These are phyloP conservation scores for Antheraea assamensis DNA, from an alignment of 2,888 invertebrate species.

Conservation along the genomic window DNA sequence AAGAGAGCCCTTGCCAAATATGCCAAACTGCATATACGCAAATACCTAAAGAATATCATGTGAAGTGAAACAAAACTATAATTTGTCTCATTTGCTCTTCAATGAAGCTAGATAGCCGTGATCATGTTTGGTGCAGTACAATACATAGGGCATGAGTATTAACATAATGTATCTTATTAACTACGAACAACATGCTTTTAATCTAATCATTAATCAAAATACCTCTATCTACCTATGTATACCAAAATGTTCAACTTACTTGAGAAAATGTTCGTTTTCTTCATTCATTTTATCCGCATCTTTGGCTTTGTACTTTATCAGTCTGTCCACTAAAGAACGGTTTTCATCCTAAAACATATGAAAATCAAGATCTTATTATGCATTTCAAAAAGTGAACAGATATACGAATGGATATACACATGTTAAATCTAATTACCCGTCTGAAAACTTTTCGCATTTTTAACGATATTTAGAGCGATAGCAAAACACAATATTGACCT, in stretches of 20 bases:
- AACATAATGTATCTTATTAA: slow-evolving; percentile 41
- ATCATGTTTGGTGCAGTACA: slow-evolving; percentile 9
- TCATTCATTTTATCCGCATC: slow-evolving; percentile 98
- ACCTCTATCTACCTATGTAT: slow-evolving; percentile 22
- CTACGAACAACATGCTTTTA: slow-evolving; percentile 47
- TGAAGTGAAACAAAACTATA: slow-evolving; percentile 18
- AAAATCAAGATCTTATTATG: slow-evolving; percentile 20
- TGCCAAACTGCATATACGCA: slow-evolving; percentile 24
- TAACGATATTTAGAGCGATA: slow-evolving; percentile 14
- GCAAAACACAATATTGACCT: slow-evolving; percentile 15
- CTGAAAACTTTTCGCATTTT: slow-evolving; percentile 45
- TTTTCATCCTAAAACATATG: slow-evolving; percentile 90
- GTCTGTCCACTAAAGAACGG: slow-evolving; percentile 90
- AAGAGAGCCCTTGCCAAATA: slow-evolving; percentile 45
- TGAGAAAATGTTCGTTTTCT: slow-evolving; percentile 96
- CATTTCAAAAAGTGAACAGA: slow-evolving; percentile 24
- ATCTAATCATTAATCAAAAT: slow-evolving; percentile 32
- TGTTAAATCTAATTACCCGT: slow-evolving; percentile 30
- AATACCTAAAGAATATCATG: slow-evolving; percentile 11
- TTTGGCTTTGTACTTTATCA: slow-evolving; percentile 95
- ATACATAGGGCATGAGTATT: slow-evolving; percentile 22
- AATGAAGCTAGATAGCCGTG: background rate
- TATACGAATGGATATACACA: background rate
- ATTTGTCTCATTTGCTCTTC: background rate
- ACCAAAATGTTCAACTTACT: slow-evolving; percentile 82